Base-by-base conservation (phyloP, 2,113 vertebrate species). In the Syngnathus scovelli region DNA sequence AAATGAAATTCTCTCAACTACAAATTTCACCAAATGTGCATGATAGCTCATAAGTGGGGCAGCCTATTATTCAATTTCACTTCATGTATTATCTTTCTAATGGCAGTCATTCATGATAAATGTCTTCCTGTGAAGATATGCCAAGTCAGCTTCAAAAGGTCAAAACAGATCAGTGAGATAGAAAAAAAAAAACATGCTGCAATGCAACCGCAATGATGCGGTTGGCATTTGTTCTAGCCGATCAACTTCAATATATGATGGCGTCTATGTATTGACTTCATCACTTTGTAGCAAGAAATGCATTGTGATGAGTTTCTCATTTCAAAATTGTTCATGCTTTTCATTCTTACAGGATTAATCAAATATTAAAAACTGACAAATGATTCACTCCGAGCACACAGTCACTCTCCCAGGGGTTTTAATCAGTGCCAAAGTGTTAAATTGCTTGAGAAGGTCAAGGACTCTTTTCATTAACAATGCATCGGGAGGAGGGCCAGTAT, bases 301-400 rank as follows among this genome's bases (percentile, higher is more conserved):
- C 78, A 65, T 46, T 74, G 43, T 61, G 39, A 60, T 64, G 49
- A 74, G 62, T 72, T 43, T 43, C 11, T 43, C 41, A 43, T 43
- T 78, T 76, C 76, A 73, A 56, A 67, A 71, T 61, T 69, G 54
- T 76, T 68, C 67, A 78, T 72, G 66, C 75, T 81, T 70, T 70
- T 65, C 49, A 49, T 51, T 68, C 69, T 82, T 68, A 33, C 51
- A 74, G 43, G 61, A 78, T 77, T 83, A 12, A 87, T 88, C 72
- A 86, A 87, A 85, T 80, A 87, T 84, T 86, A 76, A 89, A 84
- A 74, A 70, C 69, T 48, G 44, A 48, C 78, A 66, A 76, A 81
- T 82, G 75, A 86, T 78, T 85, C 72, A 82, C 33, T 64, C 43
- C 27, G 49, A 61, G 64, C 65, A 71, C 64, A 68, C 68, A 67